Conservation (phyloP, 2,888 invertebrate genomes). For the Eilema griseolum region DNA sequence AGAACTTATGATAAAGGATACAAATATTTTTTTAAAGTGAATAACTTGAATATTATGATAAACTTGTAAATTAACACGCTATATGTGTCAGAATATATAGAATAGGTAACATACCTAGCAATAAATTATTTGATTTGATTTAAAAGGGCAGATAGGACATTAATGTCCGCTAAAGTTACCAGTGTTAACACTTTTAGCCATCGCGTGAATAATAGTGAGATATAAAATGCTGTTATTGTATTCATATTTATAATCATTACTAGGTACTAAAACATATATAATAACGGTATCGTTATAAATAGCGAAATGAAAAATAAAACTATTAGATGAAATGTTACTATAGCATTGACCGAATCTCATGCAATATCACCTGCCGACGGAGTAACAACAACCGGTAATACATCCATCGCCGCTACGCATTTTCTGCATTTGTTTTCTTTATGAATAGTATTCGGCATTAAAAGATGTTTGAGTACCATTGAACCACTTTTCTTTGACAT, state of each 20-base stretch:
- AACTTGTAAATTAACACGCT: too few species aligned
- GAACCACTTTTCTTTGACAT: conserved; percentile 40
- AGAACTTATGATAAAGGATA: too few species aligned
- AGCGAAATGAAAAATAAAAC: conserved; percentile 32
- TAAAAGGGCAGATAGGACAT: neutral
- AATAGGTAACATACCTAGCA: too few species aligned
- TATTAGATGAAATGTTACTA: conserved; percentile 21
- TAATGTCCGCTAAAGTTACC: neutral
- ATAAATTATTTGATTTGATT: too few species aligned
- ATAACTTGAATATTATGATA: too few species aligned
- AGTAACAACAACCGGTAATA: conserved; percentile 36
- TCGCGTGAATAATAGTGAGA: neutral
- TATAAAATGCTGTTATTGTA: neutral
- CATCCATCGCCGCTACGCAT: conserved; percentile 45
- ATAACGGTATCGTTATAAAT: neutral
- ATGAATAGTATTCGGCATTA: conserved; percentile 43
- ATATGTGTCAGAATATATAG: too few species aligned
- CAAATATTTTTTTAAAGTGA: too few species aligned
- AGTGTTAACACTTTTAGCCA: neutral
- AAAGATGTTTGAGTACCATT: conserved; percentile 47
- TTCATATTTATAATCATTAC: neutral
- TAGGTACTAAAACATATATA: neutral
- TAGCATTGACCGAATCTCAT: conserved; percentile 37
- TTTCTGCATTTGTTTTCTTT: conserved; percentile 44
- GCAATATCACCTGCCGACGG: conserved; percentile 35